Base-by-base conservation (phyloP, 1,140 invertebrate species). In the Odontomachus brunneus region DNA sequence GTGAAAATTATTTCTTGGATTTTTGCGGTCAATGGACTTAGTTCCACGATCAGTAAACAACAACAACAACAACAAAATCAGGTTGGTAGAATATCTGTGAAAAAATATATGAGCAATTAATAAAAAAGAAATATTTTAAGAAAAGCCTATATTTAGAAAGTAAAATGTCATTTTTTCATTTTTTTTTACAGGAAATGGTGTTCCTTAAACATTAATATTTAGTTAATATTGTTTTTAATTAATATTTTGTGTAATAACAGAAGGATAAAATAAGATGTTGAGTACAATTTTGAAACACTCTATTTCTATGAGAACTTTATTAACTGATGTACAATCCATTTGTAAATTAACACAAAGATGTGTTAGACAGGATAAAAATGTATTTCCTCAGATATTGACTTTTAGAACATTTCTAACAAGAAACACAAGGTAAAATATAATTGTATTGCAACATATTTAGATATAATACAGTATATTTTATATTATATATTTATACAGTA, bases 181-280 rank as follows among this genome's bases (percentile, higher is more conserved):
- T 49, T 51, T 33, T 48, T 65, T 33, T 65, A 0, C 17, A 75
- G 60, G 11, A 22, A 75, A n/a, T 75, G 9, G 19, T 75, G 11
- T 51, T 75, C 5, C 3, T 9, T 44, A 44, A 75, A 33, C 11
- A 22, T 74, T 26, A 73, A 26, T 3, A 57, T 73, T 73, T 73
- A 48, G 5, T 48, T 60, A 19, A 3, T 29, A 57, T 19, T 49
- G 29, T 44, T 48, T 29, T n/a, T 59, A 7, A 49, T 22, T 55
- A 26, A 5, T 17, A 5, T 17, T n/a, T 51, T 29, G 17, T 66
- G n/a, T n/a, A 17, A 51, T 15, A 51, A 75, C 44, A 9, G 1
- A 29, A 29, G n/a, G n/a, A n/a, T n/a, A 7, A 3, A 24, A 69
- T 1, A 69, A 80, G 29, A 80, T 80, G 75, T 59, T 80, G n/a